Conservation (phyloP, 2,888 invertebrate species). For the Kryphioiulus occultus region DNA sequence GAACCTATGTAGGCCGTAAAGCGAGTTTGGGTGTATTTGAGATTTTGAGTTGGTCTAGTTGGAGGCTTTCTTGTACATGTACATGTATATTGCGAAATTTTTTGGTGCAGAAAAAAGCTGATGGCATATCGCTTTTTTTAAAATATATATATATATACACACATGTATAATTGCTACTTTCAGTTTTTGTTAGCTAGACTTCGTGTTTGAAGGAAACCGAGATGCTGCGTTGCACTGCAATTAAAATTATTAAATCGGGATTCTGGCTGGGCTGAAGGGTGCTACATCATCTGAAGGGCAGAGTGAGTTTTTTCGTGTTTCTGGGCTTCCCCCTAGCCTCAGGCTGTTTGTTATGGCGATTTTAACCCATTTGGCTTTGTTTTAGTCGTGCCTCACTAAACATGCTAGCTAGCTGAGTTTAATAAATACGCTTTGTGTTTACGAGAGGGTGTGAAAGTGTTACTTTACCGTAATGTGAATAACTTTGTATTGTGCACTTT, state of each 20-base stretch:
- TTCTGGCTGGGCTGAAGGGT: not conserved
- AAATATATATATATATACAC: no score
- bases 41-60: no score
- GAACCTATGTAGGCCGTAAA: no score
- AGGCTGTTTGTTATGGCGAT: not conserved
- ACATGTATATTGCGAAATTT: not conserved
- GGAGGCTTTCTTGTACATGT: not conserved
- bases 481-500: not conserved
- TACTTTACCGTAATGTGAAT: not conserved
- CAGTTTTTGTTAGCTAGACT: not conserved
- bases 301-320: not conserved
- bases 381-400: not conserved
- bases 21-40: no score
- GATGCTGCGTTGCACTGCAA: not conserved
- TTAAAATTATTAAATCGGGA: not conserved
- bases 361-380: not conserved
- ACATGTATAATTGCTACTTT: constrained; percentile 10
- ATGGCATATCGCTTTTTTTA: not conserved
- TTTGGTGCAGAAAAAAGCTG: not conserved
- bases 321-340: not conserved
- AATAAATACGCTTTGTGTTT: not conserved
- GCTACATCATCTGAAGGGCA: not conserved
- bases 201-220: not conserved
- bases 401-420: not conserved
- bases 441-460: not conserved